Percentiles rank a stretch among this genome's conserved stretches.
Conservation (phyloP, 2,888 invertebrate species). For the Drosophila nigritarsus region DNA sequence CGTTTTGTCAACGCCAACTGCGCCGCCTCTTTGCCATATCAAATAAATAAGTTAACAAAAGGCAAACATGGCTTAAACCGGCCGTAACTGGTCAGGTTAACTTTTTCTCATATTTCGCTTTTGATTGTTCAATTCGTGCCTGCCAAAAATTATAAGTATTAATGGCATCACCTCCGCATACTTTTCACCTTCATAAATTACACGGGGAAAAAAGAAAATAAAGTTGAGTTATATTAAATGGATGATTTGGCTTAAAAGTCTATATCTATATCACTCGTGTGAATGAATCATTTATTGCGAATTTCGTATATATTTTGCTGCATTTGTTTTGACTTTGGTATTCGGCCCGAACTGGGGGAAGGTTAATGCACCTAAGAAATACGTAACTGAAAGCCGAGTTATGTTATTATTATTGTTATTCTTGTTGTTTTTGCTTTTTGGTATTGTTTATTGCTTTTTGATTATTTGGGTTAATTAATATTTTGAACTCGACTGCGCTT, state of each 20-base stretch:
- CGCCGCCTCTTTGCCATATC: constrained; percentile 37
- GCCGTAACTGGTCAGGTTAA: constrained; percentile 28
- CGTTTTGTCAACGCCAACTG: constrained; percentile 47
- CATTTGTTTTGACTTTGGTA: constrained; percentile 66
- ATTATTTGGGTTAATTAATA: constrained; percentile 68
- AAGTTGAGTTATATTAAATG: constrained; percentile 37
- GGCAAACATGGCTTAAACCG: constrained; percentile 32
- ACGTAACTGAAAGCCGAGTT: constrained; percentile 56
- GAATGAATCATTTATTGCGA: constrained; percentile 67
- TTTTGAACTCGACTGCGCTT: constrained; percentile 34
- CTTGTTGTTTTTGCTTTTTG: constrained; percentile 9
- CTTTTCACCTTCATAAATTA: constrained; percentile 64
- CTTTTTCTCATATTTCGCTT: constrained; percentile 10
- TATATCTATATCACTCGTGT: constrained; percentile 32
- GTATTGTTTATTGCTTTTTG: constrained; percentile 19
- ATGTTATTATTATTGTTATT: constrained; percentile 14
- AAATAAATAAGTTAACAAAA: constrained; percentile 50
- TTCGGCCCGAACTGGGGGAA: constrained; percentile 40
- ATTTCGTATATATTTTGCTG: constrained; percentile 55
- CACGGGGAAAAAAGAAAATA: constrained; percentile 29
- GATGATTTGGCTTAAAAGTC: constrained; percentile 39
- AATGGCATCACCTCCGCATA: constrained; percentile 49
- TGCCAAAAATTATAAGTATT: constrained; percentile 41
- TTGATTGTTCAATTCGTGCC: constrained; percentile 16
- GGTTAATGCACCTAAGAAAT: constrained; percentile 55